Percentiles rank a stretch among this genome's conserved stretches.
These are phyloP conservation scores for Pedicia rivosa DNA, from an alignment of 2,888 invertebrate species.

Conservation along the genomic window DNA sequence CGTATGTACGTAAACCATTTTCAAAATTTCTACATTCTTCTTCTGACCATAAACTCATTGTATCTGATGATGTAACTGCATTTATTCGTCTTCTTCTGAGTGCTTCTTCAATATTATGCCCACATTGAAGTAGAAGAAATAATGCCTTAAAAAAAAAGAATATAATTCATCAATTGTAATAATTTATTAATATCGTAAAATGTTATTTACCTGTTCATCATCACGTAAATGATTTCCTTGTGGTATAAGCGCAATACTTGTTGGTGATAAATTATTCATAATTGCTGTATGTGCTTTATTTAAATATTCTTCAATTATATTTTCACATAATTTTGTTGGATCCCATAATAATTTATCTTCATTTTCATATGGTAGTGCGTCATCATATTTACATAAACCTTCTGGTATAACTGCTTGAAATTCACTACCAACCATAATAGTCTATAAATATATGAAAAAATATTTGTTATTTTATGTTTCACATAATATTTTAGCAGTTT, in stretches of 20 bases:
- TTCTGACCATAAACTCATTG: conserved; percentile 86
- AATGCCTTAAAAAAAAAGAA: conserved; percentile 40
- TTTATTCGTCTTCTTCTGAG: conserved; percentile 62
- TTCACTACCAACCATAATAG: conserved; percentile 88
- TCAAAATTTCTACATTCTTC: conserved; percentile 96
- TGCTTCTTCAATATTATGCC: conserved; percentile 90
- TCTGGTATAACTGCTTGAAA: conserved; percentile 91
- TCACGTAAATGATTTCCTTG: conserved; percentile 65
- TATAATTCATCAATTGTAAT: neutral
- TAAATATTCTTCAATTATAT: conserved; percentile 66
- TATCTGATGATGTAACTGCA: conserved; percentile 46
- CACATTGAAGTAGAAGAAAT: conserved; percentile 81
- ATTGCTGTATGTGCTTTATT: conserved; percentile 22
- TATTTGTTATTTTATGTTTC: neutral
- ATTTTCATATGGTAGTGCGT: conserved; percentile 87
- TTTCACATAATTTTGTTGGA: conserved; percentile 56
- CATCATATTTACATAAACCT: conserved; percentile 81
- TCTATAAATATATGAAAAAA: conserved; percentile 28
- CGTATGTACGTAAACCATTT: conserved; percentile 79
- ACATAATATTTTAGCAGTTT: neutral
- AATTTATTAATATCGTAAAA: neutral
- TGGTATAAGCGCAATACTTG: conserved; percentile 31
- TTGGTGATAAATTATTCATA: conserved; percentile 18
- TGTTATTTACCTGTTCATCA: conserved; percentile 46
- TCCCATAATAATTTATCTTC: conserved; percentile 93